These are phyloP conservation scores for Zosterops hypoxanthus DNA, from an alignment of 2,113 vertebrate genomes.

Conservation along the genomic window DNA sequence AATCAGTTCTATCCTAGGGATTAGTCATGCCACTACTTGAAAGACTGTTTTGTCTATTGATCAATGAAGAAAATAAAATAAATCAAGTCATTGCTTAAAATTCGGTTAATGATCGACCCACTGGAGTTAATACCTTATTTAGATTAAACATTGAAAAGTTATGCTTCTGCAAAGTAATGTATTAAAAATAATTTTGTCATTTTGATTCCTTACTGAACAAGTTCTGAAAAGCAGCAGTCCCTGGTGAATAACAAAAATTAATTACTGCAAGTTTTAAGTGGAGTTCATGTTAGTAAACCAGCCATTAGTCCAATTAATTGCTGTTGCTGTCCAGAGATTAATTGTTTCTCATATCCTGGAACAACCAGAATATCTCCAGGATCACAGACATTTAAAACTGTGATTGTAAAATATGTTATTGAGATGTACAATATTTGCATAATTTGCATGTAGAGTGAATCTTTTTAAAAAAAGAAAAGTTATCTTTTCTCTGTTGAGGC, in stretches of 20 bases:
- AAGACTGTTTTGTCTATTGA: not conserved
- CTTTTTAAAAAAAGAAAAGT: not conserved
- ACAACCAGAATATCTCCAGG: not conserved
- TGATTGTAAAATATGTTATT: not conserved
- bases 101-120: not conserved
- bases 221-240: not conserved
- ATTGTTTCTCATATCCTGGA: not conserved
- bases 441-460: not conserved
- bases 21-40: not conserved
- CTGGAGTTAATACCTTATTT: not conserved
- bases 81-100: not conserved
- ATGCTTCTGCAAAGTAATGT: not conserved
- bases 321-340: not conserved
- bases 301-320: slow-evolving; percentile 13
- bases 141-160: not conserved
- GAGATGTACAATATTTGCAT: not conserved
- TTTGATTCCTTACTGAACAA: not conserved
- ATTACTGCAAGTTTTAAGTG: not conserved
- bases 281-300: not conserved
- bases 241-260: not conserved
- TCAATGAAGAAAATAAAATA: not conserved
- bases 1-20: not conserved
- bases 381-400: slow-evolving; percentile 3
- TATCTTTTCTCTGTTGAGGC: not conserved
- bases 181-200: not conserved